phyloP scores from a whole-genome alignment of 2,888 invertebrate genomes.

The Troides helena region DNA sequence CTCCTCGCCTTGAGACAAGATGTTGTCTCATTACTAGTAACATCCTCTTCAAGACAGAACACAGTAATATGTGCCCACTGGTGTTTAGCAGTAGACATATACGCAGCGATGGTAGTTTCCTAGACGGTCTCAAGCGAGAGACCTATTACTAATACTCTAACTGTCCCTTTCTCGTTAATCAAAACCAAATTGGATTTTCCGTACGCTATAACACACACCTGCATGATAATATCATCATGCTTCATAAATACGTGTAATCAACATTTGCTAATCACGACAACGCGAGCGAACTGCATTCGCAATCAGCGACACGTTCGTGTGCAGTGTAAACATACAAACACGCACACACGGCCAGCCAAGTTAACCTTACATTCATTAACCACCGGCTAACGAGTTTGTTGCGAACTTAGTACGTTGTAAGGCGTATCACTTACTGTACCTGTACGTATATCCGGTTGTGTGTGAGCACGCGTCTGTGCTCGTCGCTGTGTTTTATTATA shows the following conservation, averaged over 20 bases:
- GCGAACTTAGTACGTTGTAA: not conserved
- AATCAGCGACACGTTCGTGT: not conserved
- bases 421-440: not conserved
- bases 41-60: too few species aligned
- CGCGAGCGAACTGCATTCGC: not conserved
- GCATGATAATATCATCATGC: too few species aligned
- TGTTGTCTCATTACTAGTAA: too few species aligned
- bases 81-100: too few species aligned
- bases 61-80: too few species aligned
- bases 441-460: not conserved
- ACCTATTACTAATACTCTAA: too few species aligned
- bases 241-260: not conserved
- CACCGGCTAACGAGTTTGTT: slow-evolving; percentile 5
- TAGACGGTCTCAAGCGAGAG: too few species aligned
- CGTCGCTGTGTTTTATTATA: not conserved
- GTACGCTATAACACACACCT: too few species aligned
- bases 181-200: too few species aligned
- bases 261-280: not conserved
- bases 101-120: too few species aligned
- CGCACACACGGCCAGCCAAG: not conserved
- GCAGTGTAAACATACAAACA: not conserved
- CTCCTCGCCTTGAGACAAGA: too few species aligned
- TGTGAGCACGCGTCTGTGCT: not conserved
- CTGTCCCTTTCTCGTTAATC: too few species aligned
- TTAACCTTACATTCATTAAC: slow-evolving; percentile 10